phyloP scores from a whole-genome alignment of 2,797 vertebrate genomes.

The Lates japonicus region DNA sequence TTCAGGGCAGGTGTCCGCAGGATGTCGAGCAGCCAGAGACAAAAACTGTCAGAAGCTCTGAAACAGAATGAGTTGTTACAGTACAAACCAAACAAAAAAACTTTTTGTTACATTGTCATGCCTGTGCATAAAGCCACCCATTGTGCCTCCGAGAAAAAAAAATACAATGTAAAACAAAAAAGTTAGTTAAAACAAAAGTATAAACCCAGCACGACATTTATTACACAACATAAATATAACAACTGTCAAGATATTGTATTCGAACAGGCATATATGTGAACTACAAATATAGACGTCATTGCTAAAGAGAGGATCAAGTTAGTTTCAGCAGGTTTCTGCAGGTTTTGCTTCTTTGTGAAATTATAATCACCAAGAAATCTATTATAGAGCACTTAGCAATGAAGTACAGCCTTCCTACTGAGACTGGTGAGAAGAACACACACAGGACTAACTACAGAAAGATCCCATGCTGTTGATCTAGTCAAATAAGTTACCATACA shows the following conservation, averaged over 20 bases:
- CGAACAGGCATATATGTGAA: conserved; percentile 91
- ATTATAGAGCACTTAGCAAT: conserved; percentile 89
- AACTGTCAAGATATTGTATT: conserved; percentile 89
- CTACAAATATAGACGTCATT: conserved; percentile 89
- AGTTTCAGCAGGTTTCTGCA: conserved; percentile 89
- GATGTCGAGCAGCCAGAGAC: conserved; percentile 74
- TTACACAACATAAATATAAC: conserved; percentile 94
- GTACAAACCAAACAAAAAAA: conserved; percentile 67
- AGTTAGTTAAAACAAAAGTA: conserved; percentile 84
- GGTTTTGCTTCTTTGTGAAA: conserved; percentile 84
- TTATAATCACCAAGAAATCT: conserved; percentile 86
- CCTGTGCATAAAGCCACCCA: conserved; percentile 80
- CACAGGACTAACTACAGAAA: conserved; percentile 88
- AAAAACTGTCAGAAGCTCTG: conserved; percentile 72
- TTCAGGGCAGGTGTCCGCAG: conserved; percentile 73
- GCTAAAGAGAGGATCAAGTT: conserved; percentile 89
- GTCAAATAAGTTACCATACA: conserved; percentile 85
- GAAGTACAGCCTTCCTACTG: conserved; percentile 88
- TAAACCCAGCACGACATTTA: conserved; percentile 93
- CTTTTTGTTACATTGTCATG: conserved; percentile 67
- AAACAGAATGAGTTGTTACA: conserved; percentile 74
- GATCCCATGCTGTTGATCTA: conserved; percentile 88
- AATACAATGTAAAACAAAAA: conserved; percentile 75
- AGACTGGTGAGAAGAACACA: conserved; percentile 84
- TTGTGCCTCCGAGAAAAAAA: conserved; percentile 87